A percentile compares a stretch with the other conserved stretches of the same genome.
Conservation (phyloP, 2,113 vertebrate genomes). For the Podarcis muralis region DNA sequence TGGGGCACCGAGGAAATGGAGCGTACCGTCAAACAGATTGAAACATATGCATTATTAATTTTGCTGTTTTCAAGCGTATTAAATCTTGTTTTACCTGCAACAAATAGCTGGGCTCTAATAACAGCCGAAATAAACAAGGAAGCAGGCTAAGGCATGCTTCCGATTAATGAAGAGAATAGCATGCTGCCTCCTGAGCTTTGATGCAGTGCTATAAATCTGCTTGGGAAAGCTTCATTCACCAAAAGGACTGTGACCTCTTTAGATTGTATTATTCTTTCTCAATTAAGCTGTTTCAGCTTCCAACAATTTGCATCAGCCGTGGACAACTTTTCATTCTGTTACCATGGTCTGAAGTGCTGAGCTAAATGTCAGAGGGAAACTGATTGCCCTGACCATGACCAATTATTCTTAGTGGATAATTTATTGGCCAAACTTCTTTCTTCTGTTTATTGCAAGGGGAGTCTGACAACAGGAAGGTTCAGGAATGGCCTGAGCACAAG, state of each 20-base stretch:
- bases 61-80: slow-evolving; percentile 52
- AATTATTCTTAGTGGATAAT: slow-evolving; percentile 2
- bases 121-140: slow-evolving; percentile 43
- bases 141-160: slow-evolving; percentile 20
- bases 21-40: slow-evolving; percentile 52
- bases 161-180: slow-evolving; percentile 47
- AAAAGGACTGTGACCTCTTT: slow-evolving; percentile 36
- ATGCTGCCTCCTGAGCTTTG: slow-evolving; percentile 2
- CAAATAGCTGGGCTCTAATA: slow-evolving; percentile 57
- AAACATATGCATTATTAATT: slow-evolving; percentile 63
- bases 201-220: slow-evolving; percentile 31
- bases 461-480: neutral
- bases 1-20: slow-evolving; percentile 28
- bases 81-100: slow-evolving; percentile 60
- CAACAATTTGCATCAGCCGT: slow-evolving; percentile 23
- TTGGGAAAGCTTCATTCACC: neutral
- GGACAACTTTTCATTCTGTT: slow-evolving; percentile 22
- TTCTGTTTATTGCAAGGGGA: neutral
- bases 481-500: neutral
- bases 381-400: neutral
- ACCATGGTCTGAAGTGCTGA: neutral
- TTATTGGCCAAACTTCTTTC: neutral
- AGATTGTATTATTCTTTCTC: slow-evolving; percentile 23
- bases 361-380: slow-evolving; percentile 7
- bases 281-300: slow-evolving; percentile 29